Conservation (phyloP, 2,888 invertebrate species). For the Tenodera sinensis region DNA sequence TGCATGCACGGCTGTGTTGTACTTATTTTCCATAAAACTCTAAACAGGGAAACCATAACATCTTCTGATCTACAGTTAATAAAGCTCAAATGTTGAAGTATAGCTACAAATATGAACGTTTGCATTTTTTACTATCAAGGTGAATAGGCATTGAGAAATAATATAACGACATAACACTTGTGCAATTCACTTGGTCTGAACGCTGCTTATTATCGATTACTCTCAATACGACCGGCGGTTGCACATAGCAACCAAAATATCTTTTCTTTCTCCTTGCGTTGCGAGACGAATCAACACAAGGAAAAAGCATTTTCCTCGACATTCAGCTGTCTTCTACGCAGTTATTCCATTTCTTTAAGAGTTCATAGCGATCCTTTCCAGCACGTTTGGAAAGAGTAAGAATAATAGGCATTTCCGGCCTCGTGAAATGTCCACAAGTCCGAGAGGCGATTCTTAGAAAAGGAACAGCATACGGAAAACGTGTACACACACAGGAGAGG, state of each 20-base stretch:
- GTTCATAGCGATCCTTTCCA: neutral
- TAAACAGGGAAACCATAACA: no score
- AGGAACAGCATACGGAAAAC: no score
- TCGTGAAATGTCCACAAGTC: neutral
- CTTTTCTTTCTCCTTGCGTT: neutral
- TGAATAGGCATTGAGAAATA: no score
- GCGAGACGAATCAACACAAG: neutral
- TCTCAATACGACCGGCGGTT: neutral
- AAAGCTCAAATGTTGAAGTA: no score
- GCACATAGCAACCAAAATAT: neutral
- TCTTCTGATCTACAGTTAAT: no score
- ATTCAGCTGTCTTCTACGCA: neutral
- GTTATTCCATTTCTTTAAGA: neutral
- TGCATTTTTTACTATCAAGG: no score
- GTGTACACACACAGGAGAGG: no score
- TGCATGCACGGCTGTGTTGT: no score
- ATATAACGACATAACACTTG: neutral
- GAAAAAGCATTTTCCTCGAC: neutral
- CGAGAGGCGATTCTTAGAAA: neutral
- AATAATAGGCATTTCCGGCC: neutral
- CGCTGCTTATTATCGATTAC: neutral
- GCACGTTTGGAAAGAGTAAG: neutral
- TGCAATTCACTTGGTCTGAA: neutral
- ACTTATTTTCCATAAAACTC: no score
- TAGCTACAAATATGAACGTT: no score